Evolutionary conservation across 2,797 vertebrate species (phyloP).

Genomic region (Urosaurus nigricauda): DNA sequence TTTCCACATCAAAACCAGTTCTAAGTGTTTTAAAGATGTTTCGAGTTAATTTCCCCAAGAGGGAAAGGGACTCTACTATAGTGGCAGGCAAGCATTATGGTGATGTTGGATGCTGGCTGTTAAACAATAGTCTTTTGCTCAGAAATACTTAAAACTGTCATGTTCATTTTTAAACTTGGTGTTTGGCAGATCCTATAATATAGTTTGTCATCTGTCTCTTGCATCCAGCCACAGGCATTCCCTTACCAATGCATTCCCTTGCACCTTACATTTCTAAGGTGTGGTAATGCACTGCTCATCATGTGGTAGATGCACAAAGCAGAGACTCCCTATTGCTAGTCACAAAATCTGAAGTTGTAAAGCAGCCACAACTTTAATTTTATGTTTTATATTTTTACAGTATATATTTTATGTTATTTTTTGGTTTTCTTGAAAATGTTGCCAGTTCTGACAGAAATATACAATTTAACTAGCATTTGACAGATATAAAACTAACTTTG

Average conservation of each 20-base stretch:
- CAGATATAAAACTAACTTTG: not conserved
- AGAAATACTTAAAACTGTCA: not conserved
- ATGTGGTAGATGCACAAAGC: not conserved
- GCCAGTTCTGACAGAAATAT: not conserved
- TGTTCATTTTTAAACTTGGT: not conserved
- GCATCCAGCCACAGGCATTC: too few species aligned
- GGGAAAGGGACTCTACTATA: not conserved
- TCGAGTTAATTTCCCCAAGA: not conserved
- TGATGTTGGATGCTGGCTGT: not conserved
- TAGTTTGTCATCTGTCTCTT: not conserved
- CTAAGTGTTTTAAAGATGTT: not conserved
- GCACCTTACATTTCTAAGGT: not conserved
- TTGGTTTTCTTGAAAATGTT: not conserved
- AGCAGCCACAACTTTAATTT: not conserved
- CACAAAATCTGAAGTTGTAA: not conserved
- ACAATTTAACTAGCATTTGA: not conserved
- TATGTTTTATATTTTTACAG: not conserved
- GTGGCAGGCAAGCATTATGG: not conserved
- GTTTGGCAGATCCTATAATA: not conserved
- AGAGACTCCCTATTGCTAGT: not conserved
- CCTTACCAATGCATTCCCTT: not conserved
- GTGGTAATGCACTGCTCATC: not conserved
- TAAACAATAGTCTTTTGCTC: not conserved
- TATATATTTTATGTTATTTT: not conserved
- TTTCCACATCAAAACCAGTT: not conserved